Base-by-base conservation (phyloP, 2,797 vertebrate species). In the Clarias pachynema region DNA sequence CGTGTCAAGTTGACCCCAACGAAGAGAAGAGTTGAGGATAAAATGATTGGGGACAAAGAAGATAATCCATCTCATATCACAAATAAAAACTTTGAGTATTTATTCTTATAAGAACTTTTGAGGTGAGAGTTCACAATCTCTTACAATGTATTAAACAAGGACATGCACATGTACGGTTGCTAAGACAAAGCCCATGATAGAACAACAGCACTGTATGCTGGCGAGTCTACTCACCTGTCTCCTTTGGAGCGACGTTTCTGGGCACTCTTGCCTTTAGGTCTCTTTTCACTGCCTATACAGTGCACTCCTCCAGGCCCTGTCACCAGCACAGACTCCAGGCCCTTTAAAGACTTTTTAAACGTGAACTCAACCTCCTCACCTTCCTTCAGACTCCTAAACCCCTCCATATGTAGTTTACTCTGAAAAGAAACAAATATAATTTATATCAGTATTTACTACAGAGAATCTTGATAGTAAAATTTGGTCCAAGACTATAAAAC, bases 381-480 rank as follows among this genome's bases (percentile, higher is more conserved):
- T 90, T 99, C 98, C 93, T 98, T 99, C 91, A 99, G 94, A 93
- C 98, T 99, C 86, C 97, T 97, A 92, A 99, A 99, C 1, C 97
- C 98, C 59, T 99, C 98, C 98, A 99, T 99, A 93, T 99, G 96
- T 86, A 99, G 95, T 90, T 99, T 99, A 92, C 98, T 99, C 98
- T 99, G 92, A 77, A 7, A 78, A 83, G 15, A 74, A 24, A 73
- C 1, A 2, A 60, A 72, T 15, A 22, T 22, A 44, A 44, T 83
- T 24, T 1, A 10, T 77, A 10, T 77, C 22, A 66, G 14, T 22
- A 31, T 31, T 65, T 34, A 53, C 73, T 44, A 18, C 5, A 2
- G n/a, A 60, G 22, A 40, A 60, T 82, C 20, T 14, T 44, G n/a
- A 63, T 15, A 59, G 56, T 24, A 62, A 60, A 60, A 53, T 16